These are phyloP conservation scores for Halcyon badia DNA, from an alignment of 2,797 vertebrate genomes.

Conservation along the genomic window DNA sequence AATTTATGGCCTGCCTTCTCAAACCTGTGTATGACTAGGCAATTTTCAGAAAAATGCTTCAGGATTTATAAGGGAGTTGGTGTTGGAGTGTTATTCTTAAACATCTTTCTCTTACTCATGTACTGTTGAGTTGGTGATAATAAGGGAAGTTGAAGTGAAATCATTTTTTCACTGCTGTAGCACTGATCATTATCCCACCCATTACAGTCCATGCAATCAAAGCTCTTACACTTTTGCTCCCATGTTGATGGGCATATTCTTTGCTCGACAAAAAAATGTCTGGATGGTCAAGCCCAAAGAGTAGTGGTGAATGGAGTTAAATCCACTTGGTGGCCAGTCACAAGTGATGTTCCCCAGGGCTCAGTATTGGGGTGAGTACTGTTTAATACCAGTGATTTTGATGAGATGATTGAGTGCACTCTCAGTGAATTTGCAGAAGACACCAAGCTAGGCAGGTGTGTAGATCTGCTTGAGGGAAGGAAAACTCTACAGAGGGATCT, in stretches of 20 bases:
- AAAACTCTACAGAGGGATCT: neutral
- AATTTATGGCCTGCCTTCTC: neutral
- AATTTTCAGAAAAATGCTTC: neutral
- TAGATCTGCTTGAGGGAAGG: neutral
- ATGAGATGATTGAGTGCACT: neutral
- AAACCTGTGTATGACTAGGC: neutral
- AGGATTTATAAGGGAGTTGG: neutral
- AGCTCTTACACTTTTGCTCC: neutral
- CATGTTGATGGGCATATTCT: neutral
- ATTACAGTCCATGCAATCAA: neutral
- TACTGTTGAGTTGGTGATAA: neutral
- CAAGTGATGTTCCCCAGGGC: neutral
- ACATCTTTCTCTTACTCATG: fast-evolving
- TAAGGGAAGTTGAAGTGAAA: neutral
- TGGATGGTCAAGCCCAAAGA: neutral
- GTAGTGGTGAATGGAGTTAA: neutral
- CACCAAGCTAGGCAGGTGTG: neutral
- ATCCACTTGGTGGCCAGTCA: neutral
- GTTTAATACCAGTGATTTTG: neutral
- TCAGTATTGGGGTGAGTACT: neutral
- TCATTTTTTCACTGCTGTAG: neutral
- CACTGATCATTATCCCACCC: neutral
- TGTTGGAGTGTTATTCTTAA: neutral
- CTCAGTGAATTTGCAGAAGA: neutral
- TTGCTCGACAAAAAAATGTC: neutral